Evolutionary conservation across 2,888 invertebrate genomes (phyloP), one percentile per base, ranked within the genome.

Genomic region (Drosophila macrothrix): DNA sequence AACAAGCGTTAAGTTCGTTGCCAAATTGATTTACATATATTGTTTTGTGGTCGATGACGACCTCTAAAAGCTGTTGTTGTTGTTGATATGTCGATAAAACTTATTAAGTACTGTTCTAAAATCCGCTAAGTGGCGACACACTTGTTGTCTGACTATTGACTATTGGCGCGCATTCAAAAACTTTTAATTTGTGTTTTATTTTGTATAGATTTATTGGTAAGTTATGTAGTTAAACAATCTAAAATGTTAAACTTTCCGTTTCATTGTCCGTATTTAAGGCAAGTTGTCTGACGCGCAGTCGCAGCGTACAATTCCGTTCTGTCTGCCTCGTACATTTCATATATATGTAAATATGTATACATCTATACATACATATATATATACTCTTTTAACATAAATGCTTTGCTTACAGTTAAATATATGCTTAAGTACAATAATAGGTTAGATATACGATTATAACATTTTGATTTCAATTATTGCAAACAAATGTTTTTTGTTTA

Each of bases 191-290:
- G 16, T 46, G 41, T 59, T 71, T 41, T 29, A 10, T 49, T 63
- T 72, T 69, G 75, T 78, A 70, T 73, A 60, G 65, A 67, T 88
- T 89, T 89, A 89, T 89, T 87, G 70, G 70, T 80, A 89, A 73
- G 64, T 76, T 84, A 83, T 76, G 60, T 72, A 73, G 74, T 84
- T 89, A 88, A 82, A 86, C 84, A 88, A 90, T 88, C 83, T 87
- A 84, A 81, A 86, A 76, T 82, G 68, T 84, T 84, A 80, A 85
- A 82, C 80, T 82, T 82, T 85, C 76, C 60, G 82, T 83, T 89
- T 91, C 91, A 91, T 91, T 91, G 89, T 92, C 91, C 90, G 91
- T 84, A 87, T 85, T 89, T 76, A 91, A 91, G 91, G 91, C 91
- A 91, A 92, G 88, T 90, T 84, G 73, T 83, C 68, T 68, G 64